Evolutionary conservation across 37 sponge, comb jelly and placozoan species (phyloP).

Genomic region (Haliclona indistincta): DNA sequence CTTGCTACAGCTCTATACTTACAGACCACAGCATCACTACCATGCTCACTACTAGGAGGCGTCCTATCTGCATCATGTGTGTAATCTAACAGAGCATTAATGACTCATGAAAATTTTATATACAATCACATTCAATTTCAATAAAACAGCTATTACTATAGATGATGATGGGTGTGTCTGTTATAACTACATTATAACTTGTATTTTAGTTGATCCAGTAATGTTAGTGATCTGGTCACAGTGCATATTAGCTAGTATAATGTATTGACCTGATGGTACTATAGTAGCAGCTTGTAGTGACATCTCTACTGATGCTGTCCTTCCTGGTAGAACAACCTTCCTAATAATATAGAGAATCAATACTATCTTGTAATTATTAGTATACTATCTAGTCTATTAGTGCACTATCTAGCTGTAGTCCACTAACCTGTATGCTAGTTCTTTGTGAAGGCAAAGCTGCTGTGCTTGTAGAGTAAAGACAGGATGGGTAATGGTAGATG

Average conservation of each 20-base stretch:
- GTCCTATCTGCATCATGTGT: background rate
- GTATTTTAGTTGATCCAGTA: slow-evolving; percentile 21
- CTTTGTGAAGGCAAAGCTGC: slow-evolving; percentile 65
- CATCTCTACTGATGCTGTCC: slow-evolving; percentile 47
- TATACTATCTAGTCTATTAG: background rate
- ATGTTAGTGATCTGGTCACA: slow-evolving; percentile 81
- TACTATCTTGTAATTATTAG: background rate
- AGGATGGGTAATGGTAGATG: slow-evolving; percentile 45
- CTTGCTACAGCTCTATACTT: slow-evolving; percentile 75
- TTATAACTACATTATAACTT: background rate
- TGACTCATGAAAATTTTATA: background rate
- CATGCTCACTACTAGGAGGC: background rate
- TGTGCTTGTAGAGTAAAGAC: slow-evolving; percentile 59
- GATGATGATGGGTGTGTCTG: background rate
- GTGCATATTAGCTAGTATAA: slow-evolving; percentile 54
- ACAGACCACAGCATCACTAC: slow-evolving; percentile 6
- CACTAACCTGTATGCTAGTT: slow-evolving; percentile 71
- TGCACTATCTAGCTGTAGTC: too few relatives aligned
- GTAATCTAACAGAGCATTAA: background rate
- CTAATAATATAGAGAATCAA: slow-evolving; percentile 10
- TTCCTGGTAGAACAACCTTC: slow-evolving; percentile 67
- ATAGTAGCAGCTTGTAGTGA: slow-evolving; percentile 19
- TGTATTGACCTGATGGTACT: slow-evolving; percentile 19
- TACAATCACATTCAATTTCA: background rate
- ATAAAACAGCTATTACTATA: background rate